Base-by-base conservation (phyloP, 2,797 vertebrate genomes). In the Pteropus rufus region DNA sequence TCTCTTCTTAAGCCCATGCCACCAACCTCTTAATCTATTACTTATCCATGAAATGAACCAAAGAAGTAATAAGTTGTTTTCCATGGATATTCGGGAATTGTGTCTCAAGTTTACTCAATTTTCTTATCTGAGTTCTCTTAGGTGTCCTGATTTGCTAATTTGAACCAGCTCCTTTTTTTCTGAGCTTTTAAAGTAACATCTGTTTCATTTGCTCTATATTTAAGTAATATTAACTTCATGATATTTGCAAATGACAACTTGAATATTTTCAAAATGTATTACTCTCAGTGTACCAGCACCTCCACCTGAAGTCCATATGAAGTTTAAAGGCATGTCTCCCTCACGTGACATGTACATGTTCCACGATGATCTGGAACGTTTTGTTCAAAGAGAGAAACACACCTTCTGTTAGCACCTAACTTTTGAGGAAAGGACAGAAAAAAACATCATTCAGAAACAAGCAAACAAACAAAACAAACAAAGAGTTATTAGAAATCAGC, bases 71-170 rank as follows among this genome's bases (percentile, higher is more conserved):
- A 85, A 64, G 10, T 8, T 34, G 3, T n/a, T 82, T 82, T 36
- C 14, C 36, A 15, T 31, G 29, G 29, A n/a, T 39, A 39, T 46
- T 64, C 64, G n/a, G 19, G 5, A 87, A 46, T 56, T 39, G 1
- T 41, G 0, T 31, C 70, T 58, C 36, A 60, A 3, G 41, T 93
- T 10, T 56, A 23, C 36, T 96, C 1, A 2, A 0, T 80, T 96
- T 94, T 88, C 82, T 76, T 87, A 52, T 31, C 34, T 91, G 58
- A 77, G 36, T 84, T 75, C 39, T 95, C 41, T 23, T 69, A 94
- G 9, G 3, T 89, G 23, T 65, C 75, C 11, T 83, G 26, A 89
- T 91, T 77, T 89, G 76, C 60, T 82, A 44, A 34, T 93, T 79
- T 62, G 24, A 95, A 49, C 64, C 39, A 72, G 26, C 1, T 86